phyloP scores from a whole-genome alignment of 2,113 vertebrate species.

The Hymenochirus boettgeri region DNA sequence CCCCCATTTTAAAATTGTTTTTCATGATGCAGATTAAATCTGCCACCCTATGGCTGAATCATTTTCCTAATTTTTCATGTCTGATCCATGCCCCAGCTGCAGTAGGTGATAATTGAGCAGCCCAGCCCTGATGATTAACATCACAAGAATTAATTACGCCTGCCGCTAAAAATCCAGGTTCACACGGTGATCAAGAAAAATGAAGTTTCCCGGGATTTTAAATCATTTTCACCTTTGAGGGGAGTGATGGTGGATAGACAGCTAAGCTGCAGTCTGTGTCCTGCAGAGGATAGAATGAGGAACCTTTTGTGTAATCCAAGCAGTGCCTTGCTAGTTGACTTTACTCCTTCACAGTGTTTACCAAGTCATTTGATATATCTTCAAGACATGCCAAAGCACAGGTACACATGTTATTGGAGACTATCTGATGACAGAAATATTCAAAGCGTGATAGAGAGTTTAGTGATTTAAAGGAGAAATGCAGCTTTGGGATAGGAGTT shows the following conservation, averaged over 20 bases:
- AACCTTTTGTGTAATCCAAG: slow-evolving; percentile 67
- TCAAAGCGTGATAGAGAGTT: too few species aligned
- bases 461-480: too few species aligned
- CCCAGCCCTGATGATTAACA: slow-evolving; percentile 99
- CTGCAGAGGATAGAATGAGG: slow-evolving; percentile 62
- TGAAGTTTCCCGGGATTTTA: slow-evolving; percentile 99
- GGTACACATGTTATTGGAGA: neutral
- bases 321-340: slow-evolving; percentile 53
- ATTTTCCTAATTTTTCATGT: slow-evolving; percentile 99
- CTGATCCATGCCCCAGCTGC: slow-evolving; percentile 98
- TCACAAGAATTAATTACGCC: slow-evolving; percentile 99
- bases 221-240: slow-evolving; percentile 99
- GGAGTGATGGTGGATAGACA: slow-evolving; percentile 88
- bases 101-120: slow-evolving; percentile 99
- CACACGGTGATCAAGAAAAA: slow-evolving; percentile 99
- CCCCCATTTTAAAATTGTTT: slow-evolving; percentile 99
- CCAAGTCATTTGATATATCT: slow-evolving; percentile 53
- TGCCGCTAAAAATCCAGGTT: slow-evolving; percentile 99
- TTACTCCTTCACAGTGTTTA: slow-evolving; percentile 51
- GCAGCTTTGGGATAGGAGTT: too few species aligned
- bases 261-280: slow-evolving; percentile 69
- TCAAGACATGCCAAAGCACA: slow-evolving; percentile 22
- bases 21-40: slow-evolving; percentile 99
- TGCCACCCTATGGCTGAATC: slow-evolving; percentile 99
- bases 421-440: neutral